Evolutionary conservation across 2,888 invertebrate genomes (phyloP).

Genomic region (Dasysyrphus tricinctus): DNA sequence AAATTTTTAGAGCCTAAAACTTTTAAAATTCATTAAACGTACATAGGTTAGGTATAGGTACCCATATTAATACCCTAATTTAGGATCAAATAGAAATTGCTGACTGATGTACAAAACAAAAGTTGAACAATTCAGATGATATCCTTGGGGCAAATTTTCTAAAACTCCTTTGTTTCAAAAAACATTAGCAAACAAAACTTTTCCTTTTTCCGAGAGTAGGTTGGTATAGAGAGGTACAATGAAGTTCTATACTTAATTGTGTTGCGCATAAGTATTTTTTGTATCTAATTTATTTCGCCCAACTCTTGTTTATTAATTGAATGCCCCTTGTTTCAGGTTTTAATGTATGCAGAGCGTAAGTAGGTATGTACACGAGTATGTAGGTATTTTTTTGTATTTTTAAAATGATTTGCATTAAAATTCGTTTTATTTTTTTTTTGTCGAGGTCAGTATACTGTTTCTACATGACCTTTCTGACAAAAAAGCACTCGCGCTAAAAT

Average conservation of each 20-base stretch:
- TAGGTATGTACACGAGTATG: no score
- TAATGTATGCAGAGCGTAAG: background rate
- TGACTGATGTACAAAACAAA: no score
- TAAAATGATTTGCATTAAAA: slow-evolving; percentile 53
- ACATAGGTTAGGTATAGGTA: no score
- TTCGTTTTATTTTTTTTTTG: background rate
- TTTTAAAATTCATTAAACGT: no score
- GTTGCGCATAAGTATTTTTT: slow-evolving; percentile 1
- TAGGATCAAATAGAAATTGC: no score
- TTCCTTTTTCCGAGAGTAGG: background rate
- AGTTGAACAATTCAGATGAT: no score
- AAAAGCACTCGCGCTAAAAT: slow-evolving; percentile 36
- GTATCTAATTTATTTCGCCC: slow-evolving; percentile 32
- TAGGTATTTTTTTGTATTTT: background rate
- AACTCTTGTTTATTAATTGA: slow-evolving; percentile 47
- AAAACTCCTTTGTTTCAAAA: slow-evolving; percentile 20
- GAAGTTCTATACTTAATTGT: background rate
- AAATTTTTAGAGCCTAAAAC: no score
- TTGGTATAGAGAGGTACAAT: background rate
- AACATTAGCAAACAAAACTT: slow-evolving; percentile 24
- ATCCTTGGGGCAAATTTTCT: background rate
- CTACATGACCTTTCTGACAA: slow-evolving; percentile 15
- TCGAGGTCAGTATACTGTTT: slow-evolving; percentile 41
- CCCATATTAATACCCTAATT: no score
- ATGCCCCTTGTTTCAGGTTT: slow-evolving; percentile 1